Percentiles rank a stretch among this genome's conserved stretches.
Conservation (phyloP, 1,140 invertebrate genomes). For the Pseudomyrmex sp. region DNA sequence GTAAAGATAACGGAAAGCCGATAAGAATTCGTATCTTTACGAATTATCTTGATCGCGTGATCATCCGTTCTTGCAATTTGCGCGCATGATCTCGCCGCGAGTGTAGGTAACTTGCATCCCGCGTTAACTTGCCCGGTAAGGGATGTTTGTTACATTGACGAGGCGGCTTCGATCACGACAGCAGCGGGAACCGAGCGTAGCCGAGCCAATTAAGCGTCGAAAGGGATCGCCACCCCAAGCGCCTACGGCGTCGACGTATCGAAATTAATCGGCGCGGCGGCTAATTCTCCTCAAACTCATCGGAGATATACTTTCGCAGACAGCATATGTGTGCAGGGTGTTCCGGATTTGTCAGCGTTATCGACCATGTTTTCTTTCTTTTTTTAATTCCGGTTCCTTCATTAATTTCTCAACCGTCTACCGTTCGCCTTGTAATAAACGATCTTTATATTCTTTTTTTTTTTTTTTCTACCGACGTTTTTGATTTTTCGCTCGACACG, state of each 20-base stretch:
- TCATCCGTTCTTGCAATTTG: neutral
- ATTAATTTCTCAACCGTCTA: too few relatives aligned
- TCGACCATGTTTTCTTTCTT: too few relatives aligned
- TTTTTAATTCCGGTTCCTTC: too few relatives aligned
- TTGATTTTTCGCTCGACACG: neutral
- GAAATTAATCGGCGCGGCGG: slow-evolving; percentile 67
- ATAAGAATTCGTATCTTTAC: too few relatives aligned
- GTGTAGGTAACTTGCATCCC: too few relatives aligned
- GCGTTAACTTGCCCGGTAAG: neutral
- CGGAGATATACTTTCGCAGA: neutral
- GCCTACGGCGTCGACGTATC: slow-evolving; percentile 46
- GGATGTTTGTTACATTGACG: slow-evolving; percentile 35
- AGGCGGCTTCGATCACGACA: slow-evolving; percentile 61
- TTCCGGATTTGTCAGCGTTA: neutral
- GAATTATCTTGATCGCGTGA: neutral
- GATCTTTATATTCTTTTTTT: too few relatives aligned
- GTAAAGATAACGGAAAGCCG: too few relatives aligned
- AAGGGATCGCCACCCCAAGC: slow-evolving; percentile 35
- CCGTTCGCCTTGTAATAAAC: too few relatives aligned
- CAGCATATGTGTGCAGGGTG: neutral
- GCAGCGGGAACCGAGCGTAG: slow-evolving; percentile 65
- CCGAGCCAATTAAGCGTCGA: slow-evolving; percentile 67
- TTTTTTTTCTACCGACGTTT: too few relatives aligned
- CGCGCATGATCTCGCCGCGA: neutral
- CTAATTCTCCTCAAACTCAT: slow-evolving; percentile 60